Conservation (phyloP, 2,113 vertebrate species). For the Microtus richardsoni region DNA sequence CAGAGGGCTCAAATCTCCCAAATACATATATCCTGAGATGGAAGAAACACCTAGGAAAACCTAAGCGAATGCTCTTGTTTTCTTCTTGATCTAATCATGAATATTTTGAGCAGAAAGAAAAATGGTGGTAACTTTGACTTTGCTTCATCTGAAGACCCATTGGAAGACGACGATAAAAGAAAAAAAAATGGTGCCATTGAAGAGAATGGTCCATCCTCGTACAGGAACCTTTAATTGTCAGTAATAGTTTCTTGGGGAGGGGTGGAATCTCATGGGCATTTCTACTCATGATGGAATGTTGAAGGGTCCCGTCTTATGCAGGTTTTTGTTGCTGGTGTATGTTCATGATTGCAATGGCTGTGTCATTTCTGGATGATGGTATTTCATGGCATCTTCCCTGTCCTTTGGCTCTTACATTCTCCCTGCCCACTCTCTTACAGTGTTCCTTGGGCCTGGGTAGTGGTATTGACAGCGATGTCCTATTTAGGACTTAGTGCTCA, state of each 20-base stretch:
- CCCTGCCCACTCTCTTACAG: too few species aligned
- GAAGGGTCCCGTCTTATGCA: background rate
- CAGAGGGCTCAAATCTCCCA: background rate
- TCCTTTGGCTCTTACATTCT: background rate
- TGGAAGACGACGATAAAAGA: background rate
- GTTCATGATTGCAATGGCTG: too few species aligned
- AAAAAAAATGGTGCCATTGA: background rate
- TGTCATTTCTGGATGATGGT: background rate
- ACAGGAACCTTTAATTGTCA: background rate
- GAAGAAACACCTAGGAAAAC: background rate
- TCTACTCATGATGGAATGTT: background rate
- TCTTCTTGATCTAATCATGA: background rate
- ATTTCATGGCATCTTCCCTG: background rate
- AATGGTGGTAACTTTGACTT: background rate
- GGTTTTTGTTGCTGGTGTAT: background rate
- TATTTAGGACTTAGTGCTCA: background rate
- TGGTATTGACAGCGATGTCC: background rate
- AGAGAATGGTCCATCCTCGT: background rate
- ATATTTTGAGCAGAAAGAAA: constrained; percentile 6
- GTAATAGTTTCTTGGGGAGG: background rate
- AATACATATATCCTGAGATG: background rate
- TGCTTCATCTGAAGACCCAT: background rate
- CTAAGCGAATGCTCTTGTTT: background rate
- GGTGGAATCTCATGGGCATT: background rate
- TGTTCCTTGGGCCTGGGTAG: background rate